phyloP scores from a whole-genome alignment of 2,888 invertebrate species.

The Gastracanthus pulcherrimus region DNA sequence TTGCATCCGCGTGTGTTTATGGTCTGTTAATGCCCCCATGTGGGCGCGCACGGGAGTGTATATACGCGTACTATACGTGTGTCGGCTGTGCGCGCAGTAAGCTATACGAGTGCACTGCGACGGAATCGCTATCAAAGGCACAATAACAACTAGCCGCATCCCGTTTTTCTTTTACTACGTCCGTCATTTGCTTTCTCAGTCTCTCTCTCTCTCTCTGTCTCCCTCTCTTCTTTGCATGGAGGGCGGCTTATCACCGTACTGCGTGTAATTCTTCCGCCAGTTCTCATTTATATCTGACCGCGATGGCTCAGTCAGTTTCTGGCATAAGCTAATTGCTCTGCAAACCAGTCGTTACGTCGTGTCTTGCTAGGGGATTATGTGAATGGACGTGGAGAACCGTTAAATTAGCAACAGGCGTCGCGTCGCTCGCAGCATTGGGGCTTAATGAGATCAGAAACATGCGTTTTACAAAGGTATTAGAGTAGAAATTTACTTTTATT shows the following conservation, averaged over 20 bases:
- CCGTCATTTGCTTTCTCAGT: not conserved
- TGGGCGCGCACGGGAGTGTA: not conserved
- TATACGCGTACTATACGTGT: not conserved
- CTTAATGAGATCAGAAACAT: constrained; percentile 47
- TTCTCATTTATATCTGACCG: constrained; percentile 53
- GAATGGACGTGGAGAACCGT: constrained; percentile 62
- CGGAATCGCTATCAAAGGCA: not conserved
- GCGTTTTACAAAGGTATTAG: constrained; percentile 44
- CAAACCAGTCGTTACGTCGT: constrained; percentile 67
- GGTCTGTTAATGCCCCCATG: constrained; percentile 21
- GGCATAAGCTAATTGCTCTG: constrained; percentile 71
- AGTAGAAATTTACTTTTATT: constrained; percentile 47
- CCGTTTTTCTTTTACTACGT: not conserved
- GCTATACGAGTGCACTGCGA: not conserved
- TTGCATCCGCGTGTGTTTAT: constrained; percentile 30
- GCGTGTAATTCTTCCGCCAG: constrained; percentile 47
- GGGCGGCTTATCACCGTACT: no score
- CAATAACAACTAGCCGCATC: not conserved
- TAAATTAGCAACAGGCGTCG: constrained; percentile 46
- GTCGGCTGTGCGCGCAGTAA: not conserved
- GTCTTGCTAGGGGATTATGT: constrained; percentile 67
- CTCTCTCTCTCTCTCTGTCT: not conserved
- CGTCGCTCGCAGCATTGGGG: constrained; percentile 41
- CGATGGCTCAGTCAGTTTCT: constrained; percentile 64
- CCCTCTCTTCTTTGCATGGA: not conserved